Percentiles rank a stretch among this genome's conserved stretches.
phyloP scores from a whole-genome alignment of 2,797 vertebrate species.

The Iguana delicatissima region DNA sequence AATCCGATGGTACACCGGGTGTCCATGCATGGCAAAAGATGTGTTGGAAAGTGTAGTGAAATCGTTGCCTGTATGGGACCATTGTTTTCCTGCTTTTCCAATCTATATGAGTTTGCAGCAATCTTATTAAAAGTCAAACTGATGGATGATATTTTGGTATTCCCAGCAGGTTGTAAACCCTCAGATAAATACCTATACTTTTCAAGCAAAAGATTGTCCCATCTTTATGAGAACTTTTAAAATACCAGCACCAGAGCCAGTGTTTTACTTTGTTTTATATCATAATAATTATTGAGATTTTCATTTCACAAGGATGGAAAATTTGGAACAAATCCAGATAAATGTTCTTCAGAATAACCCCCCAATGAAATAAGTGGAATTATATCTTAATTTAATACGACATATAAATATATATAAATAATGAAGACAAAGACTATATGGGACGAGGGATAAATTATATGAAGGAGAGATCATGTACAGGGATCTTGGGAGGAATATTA shows the following conservation, averaged over 20 bases:
- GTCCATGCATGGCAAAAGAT: not conserved
- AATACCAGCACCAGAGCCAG: not conserved
- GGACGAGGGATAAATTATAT: too few relatives aligned
- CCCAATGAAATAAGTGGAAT: conserved; percentile 31
- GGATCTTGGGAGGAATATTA: too few relatives aligned
- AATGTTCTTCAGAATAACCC: not conserved
- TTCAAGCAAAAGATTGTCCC: not conserved
- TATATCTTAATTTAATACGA: not conserved
- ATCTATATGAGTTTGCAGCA: too few relatives aligned
- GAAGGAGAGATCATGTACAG: too few relatives aligned
- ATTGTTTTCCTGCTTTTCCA: not conserved
- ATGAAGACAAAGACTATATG: too few relatives aligned
- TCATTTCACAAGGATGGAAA: not conserved
- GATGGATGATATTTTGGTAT: not conserved
- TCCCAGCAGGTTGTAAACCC: not conserved
- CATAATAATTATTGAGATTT: not conserved
- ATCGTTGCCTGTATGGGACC: not conserved
- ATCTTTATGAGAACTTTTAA: not conserved
- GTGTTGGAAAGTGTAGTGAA: not conserved
- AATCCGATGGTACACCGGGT: not conserved
- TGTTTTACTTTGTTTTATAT: not conserved
- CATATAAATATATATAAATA: too few relatives aligned
- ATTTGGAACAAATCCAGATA: not conserved
- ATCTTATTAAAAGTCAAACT: not conserved
- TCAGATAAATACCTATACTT: not conserved